A percentile compares a stretch with the other conserved stretches of the same genome.
Evolutionary conservation across 2,797 vertebrate genomes (phyloP).

Genomic region (Enteromius argenteus): DNA sequence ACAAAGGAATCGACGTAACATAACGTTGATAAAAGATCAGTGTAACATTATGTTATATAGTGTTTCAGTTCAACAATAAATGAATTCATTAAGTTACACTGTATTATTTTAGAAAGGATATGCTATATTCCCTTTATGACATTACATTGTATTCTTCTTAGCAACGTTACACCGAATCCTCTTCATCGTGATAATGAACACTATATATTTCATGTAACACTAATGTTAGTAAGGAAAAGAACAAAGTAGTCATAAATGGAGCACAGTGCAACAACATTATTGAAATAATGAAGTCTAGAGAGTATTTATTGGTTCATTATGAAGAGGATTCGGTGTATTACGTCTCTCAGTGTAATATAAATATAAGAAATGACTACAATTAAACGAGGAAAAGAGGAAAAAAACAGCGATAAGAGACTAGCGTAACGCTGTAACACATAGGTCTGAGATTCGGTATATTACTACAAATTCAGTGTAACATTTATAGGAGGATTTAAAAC

Average conservation of each 20-base stretch:
- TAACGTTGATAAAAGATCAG: not conserved
- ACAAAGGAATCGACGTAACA: not conserved
- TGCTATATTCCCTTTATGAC: not conserved
- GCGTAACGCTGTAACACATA: not conserved
- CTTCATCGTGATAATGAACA: not conserved
- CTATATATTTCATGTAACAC: not conserved
- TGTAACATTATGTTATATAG: not conserved
- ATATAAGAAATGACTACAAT: not conserved
- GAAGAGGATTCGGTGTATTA: not conserved
- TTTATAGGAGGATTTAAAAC: not conserved
- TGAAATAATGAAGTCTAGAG: not conserved
- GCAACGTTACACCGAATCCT: not conserved
- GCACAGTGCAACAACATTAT: not conserved
- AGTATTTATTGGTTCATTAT: not conserved
- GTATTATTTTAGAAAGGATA: not conserved
- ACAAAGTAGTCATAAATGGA: not conserved
- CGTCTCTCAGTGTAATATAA: not conserved
- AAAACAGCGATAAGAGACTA: not conserved
- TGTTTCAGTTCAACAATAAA: not conserved
- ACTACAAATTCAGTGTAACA: not conserved
- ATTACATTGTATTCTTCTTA: not conserved
- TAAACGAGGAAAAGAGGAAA: not conserved
- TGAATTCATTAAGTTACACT: not conserved
- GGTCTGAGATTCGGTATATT: not conserved
- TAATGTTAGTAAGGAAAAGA: not conserved